phyloP scores from a whole-genome alignment of 2,797 vertebrate genomes.

The Sebastes taczanowskii region DNA sequence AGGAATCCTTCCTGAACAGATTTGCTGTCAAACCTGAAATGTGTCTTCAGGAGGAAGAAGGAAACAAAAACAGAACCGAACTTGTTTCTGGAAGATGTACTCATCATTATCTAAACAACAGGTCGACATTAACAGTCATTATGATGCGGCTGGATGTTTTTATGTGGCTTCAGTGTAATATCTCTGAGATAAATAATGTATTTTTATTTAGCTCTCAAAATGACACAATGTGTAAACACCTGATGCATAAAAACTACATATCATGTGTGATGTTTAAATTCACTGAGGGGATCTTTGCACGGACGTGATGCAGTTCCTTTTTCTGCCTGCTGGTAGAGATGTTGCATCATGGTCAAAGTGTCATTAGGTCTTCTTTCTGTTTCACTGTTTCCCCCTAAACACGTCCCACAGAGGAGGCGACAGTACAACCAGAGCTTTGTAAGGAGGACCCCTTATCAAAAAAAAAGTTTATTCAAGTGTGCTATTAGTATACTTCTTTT shows the following conservation, averaged over 20 bases:
- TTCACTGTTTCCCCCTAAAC: background rate
- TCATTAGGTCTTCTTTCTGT: background rate
- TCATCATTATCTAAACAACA: background rate
- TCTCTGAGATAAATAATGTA: background rate
- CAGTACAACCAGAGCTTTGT: background rate
- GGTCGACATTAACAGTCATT: background rate
- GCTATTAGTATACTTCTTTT: too few species aligned
- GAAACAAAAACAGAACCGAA: slow-evolving; percentile 25
- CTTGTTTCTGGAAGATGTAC: slow-evolving; percentile 1
- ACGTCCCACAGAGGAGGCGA: background rate
- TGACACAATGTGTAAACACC: background rate
- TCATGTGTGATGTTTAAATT: background rate
- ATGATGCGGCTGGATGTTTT: background rate
- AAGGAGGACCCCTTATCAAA: background rate
- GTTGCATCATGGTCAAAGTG: background rate
- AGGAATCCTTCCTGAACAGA: slow-evolving; percentile 40
- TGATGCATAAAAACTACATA: background rate
- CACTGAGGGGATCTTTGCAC: background rate
- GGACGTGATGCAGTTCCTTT: background rate
- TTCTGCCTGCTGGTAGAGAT: background rate
- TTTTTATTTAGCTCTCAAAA: background rate
- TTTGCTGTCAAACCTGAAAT: slow-evolving; percentile 63
- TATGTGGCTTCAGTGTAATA: background rate
- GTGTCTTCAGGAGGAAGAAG: slow-evolving; percentile 48
- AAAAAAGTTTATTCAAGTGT: too few species aligned